Base-by-base conservation (phyloP, 2,888 invertebrate genomes). In the Heliconius aoede region DNA sequence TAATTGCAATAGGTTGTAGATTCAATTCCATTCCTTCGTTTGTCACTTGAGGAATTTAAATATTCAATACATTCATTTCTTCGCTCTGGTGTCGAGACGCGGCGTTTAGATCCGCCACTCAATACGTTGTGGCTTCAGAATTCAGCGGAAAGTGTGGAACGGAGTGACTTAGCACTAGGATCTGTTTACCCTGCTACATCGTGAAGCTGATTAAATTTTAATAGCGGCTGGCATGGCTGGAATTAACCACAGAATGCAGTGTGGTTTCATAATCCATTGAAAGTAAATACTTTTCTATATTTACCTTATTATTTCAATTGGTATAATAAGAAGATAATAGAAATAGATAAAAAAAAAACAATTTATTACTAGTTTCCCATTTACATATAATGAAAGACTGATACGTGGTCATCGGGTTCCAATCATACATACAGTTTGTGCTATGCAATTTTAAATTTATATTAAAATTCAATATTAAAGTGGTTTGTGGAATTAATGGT, bases 401-500 rank as follows among this genome's bases (percentile, higher is more conserved):
- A 64, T 36, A 64, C 24, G 64, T 64, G 64, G 24, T 51, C 68
- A 55, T n/a, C 21, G 4, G 21, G 13, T 21, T 51, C 11, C 30
- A 51, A 69, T 67, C 21, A 67, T 18, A 11, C 21, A 67, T 18
- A 11, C 24, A 11, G 13, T 69, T 69, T 51, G 58, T 58, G 13
- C 24, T n/a, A 46, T 46, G 36, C 60, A 72, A 18, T 21, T 21
- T 71, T 26, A 30, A 72, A 72, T 36, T 60, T 58, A 60, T 72
- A 60, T 60, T 72, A 32, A 68, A 69, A 69, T 69, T 69, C 1
- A 69, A 69, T 51, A 46, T 67, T 26, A 67, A 18, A 69, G 51
- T 69, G 69, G 55, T 69, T 69, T 69, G 55, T n/a, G 51, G 68
- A 46, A 68, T 28, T 51, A 69, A 55, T 55, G 46, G 28, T 67